Base-by-base conservation (phyloP, 2,113 vertebrate species). In the Zosterops pallidus region DNA sequence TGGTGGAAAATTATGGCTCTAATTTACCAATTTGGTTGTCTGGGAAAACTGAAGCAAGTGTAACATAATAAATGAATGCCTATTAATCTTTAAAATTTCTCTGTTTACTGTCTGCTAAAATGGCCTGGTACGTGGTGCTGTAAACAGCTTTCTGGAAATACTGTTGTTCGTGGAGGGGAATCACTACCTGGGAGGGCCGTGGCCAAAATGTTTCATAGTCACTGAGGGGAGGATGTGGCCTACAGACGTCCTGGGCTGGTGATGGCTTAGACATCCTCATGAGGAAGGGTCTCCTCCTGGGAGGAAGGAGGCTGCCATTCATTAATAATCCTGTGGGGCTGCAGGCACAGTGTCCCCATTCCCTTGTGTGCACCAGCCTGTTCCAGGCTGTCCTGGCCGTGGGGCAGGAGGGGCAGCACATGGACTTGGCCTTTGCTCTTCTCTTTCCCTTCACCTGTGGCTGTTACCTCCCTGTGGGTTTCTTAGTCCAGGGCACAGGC, bases 21-120 rank as follows among this genome's bases (percentile, higher is more conserved):
- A 87, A 97, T 95, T 97, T 96, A 83, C 79, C 78, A 93, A 80
- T 97, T 93, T 96, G 95, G 90, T 97, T 91, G 94, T 95, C 95
- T 94, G 15, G 86, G 87, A 95, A 91, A 87, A 95, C 37, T 69
- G 81, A 94, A 71, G 50, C 80, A 82, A 95, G 74, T 90, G 59
- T 90, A 90, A 94, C 92, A 92, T 95, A 84, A 95, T 87, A 95
- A 83, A 83, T 93, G 95, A 93, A 94, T 90, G 82, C 85, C 86
- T 97, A 90, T 95, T 95, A 94, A 97, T 95, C 94, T 94, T 92
- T 89, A 77, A 76, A 92, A 91, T 94, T 71, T 92, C 71, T 90
- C 94, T 78, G 86, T 97, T 97, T 96, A 92, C 71, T 83, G 3
- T 89, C 89, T 93, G 76, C 68, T 77, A 44, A 90, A 83, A 25